Evolutionary conservation across 2,797 vertebrate genomes (phyloP), one percentile per base, ranked within the genome.

Genomic region (Varecia variegata): DNA sequence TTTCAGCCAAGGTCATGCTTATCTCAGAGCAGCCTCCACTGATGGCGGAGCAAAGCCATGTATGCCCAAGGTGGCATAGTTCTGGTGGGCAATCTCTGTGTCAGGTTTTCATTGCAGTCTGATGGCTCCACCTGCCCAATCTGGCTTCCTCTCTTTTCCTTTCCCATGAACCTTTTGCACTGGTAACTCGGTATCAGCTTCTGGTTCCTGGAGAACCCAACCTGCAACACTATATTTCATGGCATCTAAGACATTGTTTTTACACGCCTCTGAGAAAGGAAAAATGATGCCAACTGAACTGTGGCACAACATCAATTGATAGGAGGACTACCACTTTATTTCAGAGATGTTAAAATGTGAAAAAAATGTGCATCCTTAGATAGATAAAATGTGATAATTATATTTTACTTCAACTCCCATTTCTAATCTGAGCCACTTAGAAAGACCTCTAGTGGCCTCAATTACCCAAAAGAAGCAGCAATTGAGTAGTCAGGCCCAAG

Each of bases 351-450:
- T 54, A 45, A 92, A 93, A 79, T 88, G 23, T n/a, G 7, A 45
- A 90, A 88, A 58, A 97, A 89, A 71, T 3, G 7, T 60, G 58
- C 5, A 30, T 30, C 12, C 23, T 77, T 60, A 93, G 92, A 90
- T 30, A 93, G 82, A 79, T 52, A 79, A 71, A 86, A 91, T 80
- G 18, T 52, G 11, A 32, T 83, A 27, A 91, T 81, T 81, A 76
- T 14, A 80, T 68, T 92, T 71, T 80, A 83, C 40, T 77, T 92
- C n/a, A 92, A 93, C 25, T 92, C 35, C n/a, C 35, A 54, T 86
- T 95, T 97, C n/a, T 88, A 81, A 68, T 90, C n/a, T 81, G 43
- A 82, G 84, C 25, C 54, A 65, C 50, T 27, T 15, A 95, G 25
- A 83, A 91, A 90, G 70, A 90, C 5, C 35, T 93, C 54, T 77